These are phyloP conservation scores for Elgaria multicarinata DNA, from an alignment of 2,113 vertebrate genomes.

Conservation along the genomic window DNA sequence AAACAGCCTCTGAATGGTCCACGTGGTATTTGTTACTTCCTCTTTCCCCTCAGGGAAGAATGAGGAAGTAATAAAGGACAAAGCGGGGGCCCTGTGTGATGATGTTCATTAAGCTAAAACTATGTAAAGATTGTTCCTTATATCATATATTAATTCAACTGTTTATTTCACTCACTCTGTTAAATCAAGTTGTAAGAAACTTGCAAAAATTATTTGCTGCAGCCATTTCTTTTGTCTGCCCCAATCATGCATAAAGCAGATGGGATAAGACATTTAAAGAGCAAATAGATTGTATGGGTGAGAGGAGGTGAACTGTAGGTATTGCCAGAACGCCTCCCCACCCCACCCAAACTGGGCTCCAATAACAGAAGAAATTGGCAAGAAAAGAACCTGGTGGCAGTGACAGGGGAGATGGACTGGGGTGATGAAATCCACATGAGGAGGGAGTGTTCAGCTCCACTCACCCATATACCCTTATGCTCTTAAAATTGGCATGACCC, in stretches of 20 bases:
- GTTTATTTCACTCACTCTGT: slow-evolving; percentile 7
- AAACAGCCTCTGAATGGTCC: too few species aligned
- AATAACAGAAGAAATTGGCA: background rate
- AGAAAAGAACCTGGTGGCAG: background rate
- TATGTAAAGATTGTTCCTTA: background rate
- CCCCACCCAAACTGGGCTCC: background rate
- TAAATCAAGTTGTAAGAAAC: fast-evolving
- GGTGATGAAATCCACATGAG: background rate
- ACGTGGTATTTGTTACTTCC: too few species aligned
- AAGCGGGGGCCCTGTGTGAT: too few species aligned
- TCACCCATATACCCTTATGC: too few species aligned
- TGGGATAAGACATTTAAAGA: background rate
- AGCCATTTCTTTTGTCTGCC: background rate
- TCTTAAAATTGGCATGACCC: too few species aligned
- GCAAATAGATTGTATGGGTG: background rate
- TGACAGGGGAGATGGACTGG: background rate
- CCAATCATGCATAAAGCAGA: too few species aligned
- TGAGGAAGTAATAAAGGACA: too few species aligned
- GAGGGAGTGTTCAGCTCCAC: background rate
- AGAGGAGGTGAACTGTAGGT: background rate
- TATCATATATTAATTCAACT: background rate
- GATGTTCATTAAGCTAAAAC: too few species aligned
- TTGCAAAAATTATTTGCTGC: background rate
- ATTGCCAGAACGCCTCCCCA: background rate
- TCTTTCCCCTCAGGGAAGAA: too few species aligned